Evolutionary conservation across 1,140 invertebrate species (phyloP).

Genomic region (Calephelis nemesis): DNA sequence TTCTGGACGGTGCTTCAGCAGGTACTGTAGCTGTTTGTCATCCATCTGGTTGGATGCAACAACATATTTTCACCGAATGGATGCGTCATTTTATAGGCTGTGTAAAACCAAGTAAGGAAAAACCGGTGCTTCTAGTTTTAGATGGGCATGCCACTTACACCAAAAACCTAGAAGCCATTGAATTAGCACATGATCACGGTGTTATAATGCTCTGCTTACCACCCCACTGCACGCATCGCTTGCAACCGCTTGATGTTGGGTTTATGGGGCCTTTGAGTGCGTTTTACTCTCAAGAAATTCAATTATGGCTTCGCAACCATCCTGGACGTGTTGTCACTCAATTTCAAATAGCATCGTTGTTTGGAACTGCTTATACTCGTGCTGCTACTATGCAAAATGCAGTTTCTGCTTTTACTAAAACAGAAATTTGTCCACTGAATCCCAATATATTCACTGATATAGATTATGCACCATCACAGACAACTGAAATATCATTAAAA

Average conservation of each 20-base stretch:
- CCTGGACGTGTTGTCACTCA: not conserved
- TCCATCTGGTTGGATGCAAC: slow-evolving; percentile 18
- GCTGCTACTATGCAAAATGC: slow-evolving; percentile 4
- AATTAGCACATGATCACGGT: slow-evolving; percentile 17
- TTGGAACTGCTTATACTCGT: not conserved
- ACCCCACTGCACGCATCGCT: slow-evolving; percentile 20
- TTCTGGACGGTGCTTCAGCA: slow-evolving; percentile 13
- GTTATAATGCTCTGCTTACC: slow-evolving; percentile 19
- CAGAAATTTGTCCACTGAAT: too few species aligned
- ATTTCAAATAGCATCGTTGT: not conserved
- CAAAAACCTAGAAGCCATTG: slow-evolving; percentile 15
- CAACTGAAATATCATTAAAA: too few species aligned
- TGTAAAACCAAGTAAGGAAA: slow-evolving; percentile 6
- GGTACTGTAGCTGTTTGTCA: slow-evolving; percentile 12
- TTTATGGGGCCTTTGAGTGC: not conserved
- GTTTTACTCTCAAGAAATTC: too few species aligned
- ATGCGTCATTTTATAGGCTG: slow-evolving; percentile 17
- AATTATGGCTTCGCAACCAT: slow-evolving; percentile 13
- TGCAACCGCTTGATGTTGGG: slow-evolving; percentile 21
- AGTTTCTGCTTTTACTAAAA: not conserved
- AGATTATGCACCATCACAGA: too few species aligned
- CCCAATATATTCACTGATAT: too few species aligned
- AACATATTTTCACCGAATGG: slow-evolving; percentile 21
- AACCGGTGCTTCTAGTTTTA: slow-evolving; percentile 19
- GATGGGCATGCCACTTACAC: slow-evolving; percentile 22